Evolutionary conservation across 2,113 vertebrate species (phyloP).

Genomic region (Melanocharis versteri): DNA sequence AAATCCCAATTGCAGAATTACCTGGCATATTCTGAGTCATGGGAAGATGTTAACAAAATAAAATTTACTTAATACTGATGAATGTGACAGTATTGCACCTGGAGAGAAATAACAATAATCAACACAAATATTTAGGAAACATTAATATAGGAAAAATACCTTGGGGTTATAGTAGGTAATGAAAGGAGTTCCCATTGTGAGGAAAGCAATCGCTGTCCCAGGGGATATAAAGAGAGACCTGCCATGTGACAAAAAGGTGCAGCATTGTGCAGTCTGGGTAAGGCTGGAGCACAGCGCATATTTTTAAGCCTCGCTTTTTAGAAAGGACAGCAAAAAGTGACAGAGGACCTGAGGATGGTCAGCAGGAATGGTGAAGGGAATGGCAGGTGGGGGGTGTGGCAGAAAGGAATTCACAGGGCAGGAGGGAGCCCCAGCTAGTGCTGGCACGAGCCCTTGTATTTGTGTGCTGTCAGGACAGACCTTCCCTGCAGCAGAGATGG

Average conservation of each 20-base stretch:
- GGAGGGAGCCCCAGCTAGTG: neutral
- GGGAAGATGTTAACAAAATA: neutral
- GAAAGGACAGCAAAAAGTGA: neutral
- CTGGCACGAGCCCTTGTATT: rapidly evolving
- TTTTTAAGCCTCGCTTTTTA: neutral
- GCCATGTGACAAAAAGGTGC: neutral
- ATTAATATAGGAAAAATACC: neutral
- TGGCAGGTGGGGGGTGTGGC: rapidly evolving
- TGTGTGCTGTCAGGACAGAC: neutral
- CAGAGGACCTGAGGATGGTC: neutral
- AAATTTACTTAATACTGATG: constrained; percentile 31
- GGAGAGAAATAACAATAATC: constrained; percentile 3
- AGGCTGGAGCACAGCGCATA: neutral
- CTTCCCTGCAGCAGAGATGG: neutral
- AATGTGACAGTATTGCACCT: neutral
- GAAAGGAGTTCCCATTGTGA: neutral
- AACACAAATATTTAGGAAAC: constrained; percentile 2
- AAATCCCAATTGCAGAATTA: neutral
- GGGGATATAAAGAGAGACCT: neutral
- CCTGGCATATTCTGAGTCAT: neutral
- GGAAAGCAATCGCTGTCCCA: neutral
- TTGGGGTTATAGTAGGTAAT: neutral
- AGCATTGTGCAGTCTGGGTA: neutral
- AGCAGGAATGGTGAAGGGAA: neutral
- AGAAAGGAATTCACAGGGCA: neutral